Evolutionary conservation across 2,797 vertebrate genomes (phyloP).

Genomic region (Sebastiscus albofasciatus): DNA sequence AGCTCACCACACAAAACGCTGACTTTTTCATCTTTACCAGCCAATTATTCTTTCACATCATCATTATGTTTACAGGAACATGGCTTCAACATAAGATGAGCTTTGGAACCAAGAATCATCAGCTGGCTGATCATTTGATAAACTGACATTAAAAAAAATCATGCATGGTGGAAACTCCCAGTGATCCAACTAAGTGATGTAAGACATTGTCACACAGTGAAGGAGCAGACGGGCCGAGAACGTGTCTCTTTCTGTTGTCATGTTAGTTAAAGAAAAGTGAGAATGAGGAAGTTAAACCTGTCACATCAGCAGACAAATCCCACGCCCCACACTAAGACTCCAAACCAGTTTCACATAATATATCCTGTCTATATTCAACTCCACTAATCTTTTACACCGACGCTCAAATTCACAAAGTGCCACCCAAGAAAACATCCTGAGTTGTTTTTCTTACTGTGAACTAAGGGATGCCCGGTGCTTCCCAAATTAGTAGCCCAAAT

Average conservation of each 20-base stretch:
- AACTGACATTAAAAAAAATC: not conserved
- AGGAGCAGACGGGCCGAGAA: conserved; percentile 16
- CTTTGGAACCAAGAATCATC: not conserved
- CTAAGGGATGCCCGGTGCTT: conserved; percentile 4
- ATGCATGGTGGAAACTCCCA: conserved; percentile 1
- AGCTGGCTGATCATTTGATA: not conserved
- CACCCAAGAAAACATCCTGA: not conserved
- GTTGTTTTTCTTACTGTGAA: conserved; percentile 7
- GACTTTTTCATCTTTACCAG: not conserved
- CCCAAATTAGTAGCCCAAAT: not conserved
- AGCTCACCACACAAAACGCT: not conserved
- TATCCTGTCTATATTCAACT: not conserved
- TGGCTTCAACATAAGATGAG: not conserved
- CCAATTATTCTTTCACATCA: not conserved
- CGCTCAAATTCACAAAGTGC: not conserved
- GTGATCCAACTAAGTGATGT: not conserved
- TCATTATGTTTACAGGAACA: not conserved
- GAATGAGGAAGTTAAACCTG: conserved; percentile 62
- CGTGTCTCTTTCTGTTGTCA: not conserved
- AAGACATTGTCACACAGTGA: not conserved
- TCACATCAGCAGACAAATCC: conserved; percentile 54
- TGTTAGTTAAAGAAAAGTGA: conserved; percentile 16
- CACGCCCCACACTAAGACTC: not conserved
- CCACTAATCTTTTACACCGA: not conserved
- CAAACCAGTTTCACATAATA: not conserved